Conservation (phyloP, 2,797 vertebrate species). For the Cygnus olor region DNA sequence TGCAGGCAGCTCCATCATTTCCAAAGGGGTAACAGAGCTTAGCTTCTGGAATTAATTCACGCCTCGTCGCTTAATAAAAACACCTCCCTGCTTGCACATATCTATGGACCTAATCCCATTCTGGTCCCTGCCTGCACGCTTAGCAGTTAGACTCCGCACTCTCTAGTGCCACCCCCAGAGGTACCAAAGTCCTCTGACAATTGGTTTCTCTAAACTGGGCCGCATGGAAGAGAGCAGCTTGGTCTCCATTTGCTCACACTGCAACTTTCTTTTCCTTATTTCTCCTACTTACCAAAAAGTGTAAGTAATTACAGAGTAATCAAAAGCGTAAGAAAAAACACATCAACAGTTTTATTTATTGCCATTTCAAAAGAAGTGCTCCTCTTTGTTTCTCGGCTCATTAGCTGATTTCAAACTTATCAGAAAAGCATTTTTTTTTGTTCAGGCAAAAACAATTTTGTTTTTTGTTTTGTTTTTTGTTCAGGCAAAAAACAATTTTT, state of each 20-base stretch:
- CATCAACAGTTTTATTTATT: neutral
- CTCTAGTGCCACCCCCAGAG: neutral
- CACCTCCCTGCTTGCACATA: no score
- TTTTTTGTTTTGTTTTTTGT: no score
- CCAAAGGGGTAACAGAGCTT: neutral
- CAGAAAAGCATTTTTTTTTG: neutral
- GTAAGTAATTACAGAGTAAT: neutral
- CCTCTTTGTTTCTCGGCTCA: neutral
- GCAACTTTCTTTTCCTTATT: neutral
- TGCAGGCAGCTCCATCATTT: neutral
- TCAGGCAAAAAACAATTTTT: no score
- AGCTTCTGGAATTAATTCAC: neutral
- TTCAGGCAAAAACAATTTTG: neutral
- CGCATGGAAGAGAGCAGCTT: neutral
- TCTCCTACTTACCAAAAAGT: neutral
- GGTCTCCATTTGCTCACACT: neutral
- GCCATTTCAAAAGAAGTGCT: neutral
- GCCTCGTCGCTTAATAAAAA: neutral
- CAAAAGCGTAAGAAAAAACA: neutral
- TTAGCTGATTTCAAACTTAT: constrained; percentile 9
- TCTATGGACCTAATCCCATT: neutral
- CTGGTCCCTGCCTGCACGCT: neutral
- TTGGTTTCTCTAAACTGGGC: neutral
- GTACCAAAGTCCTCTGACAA: neutral
- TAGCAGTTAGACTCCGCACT: neutral